Evolutionary conservation across 2,797 vertebrate species (phyloP), one percentile per base, ranked within the genome.

Genomic region (Schizothorax lantsangensis): DNA sequence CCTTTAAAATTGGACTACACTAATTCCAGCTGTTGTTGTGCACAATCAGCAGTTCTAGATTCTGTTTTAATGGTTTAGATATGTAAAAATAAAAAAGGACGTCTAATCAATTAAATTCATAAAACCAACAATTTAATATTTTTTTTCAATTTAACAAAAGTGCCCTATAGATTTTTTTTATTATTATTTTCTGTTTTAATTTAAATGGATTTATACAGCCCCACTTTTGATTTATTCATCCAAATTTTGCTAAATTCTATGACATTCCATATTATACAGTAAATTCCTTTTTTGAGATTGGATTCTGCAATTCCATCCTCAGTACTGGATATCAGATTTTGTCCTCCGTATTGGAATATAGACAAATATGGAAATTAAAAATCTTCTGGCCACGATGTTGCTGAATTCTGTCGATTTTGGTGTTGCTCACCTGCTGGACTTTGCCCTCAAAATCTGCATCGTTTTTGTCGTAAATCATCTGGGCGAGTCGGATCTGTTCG

Each of bases 401-500:
- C 26, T 23, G 23, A 10, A 1, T 8, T 30, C 12, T 47, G 3
- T 38, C 17, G 36, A 79, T 62, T 45, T 33, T 11, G 3, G 17
- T 7, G 4, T 9, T 30, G 43, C 86, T 85, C 94, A 98, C 98
- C 96, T 99, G 98, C 94, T 99, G 98, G 91, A 99, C 97, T 94
- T 99, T 99, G 92, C 96, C 96, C 94, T 99, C 98, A 95, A 98
- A 99, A 93, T 98, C 98, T 84, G 96, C 92, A 75, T 99, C 97
- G 6, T 97, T 99, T 95, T 98, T 98, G 95, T 99, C 98, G 0
- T 97, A 98, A 92, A 99, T 98, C 96, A 99, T 94, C 92, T 99
- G 97, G 92, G 98, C 98, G 1, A 99, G 96, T 92, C 97, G 97
- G 92, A 99, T 98, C 94, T 99, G 98, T 97, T 99, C 98, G 91